Evolutionary conservation across 1,140 invertebrate genomes (phyloP).

Genomic region (Zaprionus kolodkinae): DNA sequence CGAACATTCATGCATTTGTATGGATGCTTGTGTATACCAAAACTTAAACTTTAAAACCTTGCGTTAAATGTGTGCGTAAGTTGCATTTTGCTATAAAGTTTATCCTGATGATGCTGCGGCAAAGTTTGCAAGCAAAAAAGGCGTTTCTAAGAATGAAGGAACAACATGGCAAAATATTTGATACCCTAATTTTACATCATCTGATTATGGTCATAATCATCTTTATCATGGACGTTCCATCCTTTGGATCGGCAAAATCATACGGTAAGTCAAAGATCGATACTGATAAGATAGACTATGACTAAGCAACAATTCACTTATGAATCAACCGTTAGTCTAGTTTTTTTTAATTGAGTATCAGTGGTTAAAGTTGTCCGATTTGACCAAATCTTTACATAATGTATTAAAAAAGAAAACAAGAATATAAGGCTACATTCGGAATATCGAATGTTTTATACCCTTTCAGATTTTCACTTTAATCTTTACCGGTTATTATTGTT

Average conservation of each 20-base stretch:
- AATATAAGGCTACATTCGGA: no score
- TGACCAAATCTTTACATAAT: no score
- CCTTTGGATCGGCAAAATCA: neutral
- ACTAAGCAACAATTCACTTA: no score
- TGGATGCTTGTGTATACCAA: neutral
- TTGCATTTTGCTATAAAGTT: neutral
- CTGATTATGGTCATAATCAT: neutral
- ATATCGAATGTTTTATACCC: no score
- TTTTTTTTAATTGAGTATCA: no score
- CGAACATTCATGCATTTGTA: neutral
- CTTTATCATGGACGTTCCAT: neutral
- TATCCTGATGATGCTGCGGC: neutral
- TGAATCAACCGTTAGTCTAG: no score
- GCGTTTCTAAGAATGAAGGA: neutral
- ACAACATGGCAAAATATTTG: neutral
- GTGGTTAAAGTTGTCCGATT: no score
- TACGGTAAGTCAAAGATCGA: slow-evolving; percentile 27
- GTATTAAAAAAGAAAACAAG: no score
- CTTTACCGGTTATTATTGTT: no score
- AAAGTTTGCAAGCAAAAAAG: neutral
- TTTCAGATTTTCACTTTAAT: no score
- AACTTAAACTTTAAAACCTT: neutral
- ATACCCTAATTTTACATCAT: neutral
- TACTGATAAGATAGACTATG: no score
- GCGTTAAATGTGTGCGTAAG: neutral